Percentiles rank a stretch among this genome's conserved stretches.
Evolutionary conservation across 2,113 vertebrate species (phyloP).

Genomic region (Dasyprocta punctata): DNA sequence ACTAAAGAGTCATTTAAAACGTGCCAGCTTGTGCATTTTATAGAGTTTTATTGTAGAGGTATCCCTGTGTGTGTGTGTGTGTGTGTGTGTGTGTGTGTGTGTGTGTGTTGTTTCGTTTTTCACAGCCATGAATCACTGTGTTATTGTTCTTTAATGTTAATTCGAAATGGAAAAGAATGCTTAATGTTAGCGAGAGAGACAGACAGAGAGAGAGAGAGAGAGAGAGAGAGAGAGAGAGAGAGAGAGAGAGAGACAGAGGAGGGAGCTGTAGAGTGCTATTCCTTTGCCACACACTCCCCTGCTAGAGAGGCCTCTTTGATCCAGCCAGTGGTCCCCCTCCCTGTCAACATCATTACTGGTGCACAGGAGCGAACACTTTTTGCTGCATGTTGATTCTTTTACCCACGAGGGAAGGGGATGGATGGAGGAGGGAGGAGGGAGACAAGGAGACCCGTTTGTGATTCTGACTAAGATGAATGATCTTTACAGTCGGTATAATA

Average conservation of each 20-base stretch:
- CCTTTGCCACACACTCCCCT: slow-evolving; percentile 26
- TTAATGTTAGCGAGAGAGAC: no score
- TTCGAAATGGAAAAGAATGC: slow-evolving; percentile 73
- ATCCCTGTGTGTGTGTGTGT: no score
- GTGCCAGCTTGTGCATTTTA: slow-evolving; percentile 79
- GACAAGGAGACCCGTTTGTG: slow-evolving; percentile 45
- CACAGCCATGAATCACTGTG: slow-evolving; percentile 58
- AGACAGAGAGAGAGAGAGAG: not conserved
- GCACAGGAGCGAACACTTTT: slow-evolving; percentile 57
- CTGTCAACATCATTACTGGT: not conserved
- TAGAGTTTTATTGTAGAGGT: slow-evolving; percentile 76
- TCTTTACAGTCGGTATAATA: not conserved
- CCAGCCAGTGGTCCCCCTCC: slow-evolving; percentile 31
- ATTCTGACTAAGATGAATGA: slow-evolving; percentile 69
- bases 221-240: not conserved
- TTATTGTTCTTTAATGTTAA: slow-evolving; percentile 66
- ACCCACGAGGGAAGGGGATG: slow-evolving; percentile 4
- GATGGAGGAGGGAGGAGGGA: not conserved
- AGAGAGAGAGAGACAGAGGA: not conserved
- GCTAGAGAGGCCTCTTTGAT: slow-evolving; percentile 67
- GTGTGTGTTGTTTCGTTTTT: slow-evolving; percentile 68
- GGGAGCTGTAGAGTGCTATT: not conserved
- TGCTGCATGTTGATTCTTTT: slow-evolving; percentile 40
- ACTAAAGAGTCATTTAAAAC: slow-evolving; percentile 86
- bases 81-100: no score